These are phyloP conservation scores for Actinernus sp. DNA, from an alignment of 92 coral and sea anemone species.

Conservation along the genomic window DNA sequence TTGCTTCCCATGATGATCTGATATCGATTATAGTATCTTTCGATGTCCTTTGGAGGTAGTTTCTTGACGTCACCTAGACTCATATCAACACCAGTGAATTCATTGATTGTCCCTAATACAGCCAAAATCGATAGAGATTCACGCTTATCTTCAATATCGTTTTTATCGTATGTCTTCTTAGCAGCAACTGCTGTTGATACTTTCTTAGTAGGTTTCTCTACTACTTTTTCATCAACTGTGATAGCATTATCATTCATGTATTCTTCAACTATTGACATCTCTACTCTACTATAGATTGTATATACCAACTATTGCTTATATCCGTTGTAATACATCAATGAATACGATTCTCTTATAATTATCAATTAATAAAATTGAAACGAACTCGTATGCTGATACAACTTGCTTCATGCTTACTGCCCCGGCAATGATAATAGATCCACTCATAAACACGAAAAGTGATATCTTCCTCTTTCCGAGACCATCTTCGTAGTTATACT, in stretches of 20 bases:
- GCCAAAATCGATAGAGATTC: conserved; percentile 1
- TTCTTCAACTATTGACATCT: not conserved
- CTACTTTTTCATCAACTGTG: not conserved
- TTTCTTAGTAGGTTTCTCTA: not conserved
- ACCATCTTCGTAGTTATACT: no score
- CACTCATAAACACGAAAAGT: no score
- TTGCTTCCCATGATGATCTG: not conserved
- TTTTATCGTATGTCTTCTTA: conserved; percentile 9
- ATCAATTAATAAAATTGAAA: not conserved
- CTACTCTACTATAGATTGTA: no score
- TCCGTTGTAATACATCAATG: conserved; percentile 13
- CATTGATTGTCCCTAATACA: conserved; percentile 3
- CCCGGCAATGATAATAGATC: no score
- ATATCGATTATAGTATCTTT: conserved; percentile 20
- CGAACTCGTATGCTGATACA: no score
- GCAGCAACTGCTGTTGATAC: not conserved
- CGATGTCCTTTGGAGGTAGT: conserved; percentile 15
- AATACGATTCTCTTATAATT: not conserved
- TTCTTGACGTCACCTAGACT: conserved; percentile 21
- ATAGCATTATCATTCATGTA: not conserved
- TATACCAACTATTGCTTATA: not conserved
- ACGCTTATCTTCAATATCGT: conserved; percentile 6
- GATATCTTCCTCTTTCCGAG: no score
- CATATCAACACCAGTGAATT: conserved; percentile 12
- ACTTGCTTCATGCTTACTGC: no score